Percentiles rank a stretch among this genome's conserved stretches.
phyloP scores from a whole-genome alignment of 2,113 vertebrate genomes.

The Calidris pygmaea region DNA sequence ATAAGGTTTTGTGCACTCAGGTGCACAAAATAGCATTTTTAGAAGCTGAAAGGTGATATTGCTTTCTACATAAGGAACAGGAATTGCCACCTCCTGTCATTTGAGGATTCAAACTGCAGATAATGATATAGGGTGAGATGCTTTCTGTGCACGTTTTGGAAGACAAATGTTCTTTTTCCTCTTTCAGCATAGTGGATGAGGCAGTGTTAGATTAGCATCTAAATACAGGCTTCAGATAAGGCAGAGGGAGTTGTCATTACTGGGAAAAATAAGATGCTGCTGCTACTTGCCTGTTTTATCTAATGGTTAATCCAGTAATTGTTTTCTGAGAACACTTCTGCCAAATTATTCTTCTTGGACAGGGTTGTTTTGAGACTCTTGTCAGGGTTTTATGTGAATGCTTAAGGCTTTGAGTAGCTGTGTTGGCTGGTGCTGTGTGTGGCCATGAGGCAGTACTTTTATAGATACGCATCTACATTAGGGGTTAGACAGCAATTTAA shows the following conservation, averaged over 20 bases:
- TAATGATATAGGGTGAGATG: background rate
- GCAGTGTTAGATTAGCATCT: background rate
- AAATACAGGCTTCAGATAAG: background rate
- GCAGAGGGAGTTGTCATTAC: background rate
- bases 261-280: background rate
- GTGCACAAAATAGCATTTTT: background rate
- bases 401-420: background rate
- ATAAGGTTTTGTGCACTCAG: rapidly evolving
- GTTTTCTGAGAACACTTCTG: background rate
- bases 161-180: background rate
- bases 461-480: background rate
- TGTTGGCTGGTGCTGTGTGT: background rate
- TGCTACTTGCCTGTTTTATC: background rate
- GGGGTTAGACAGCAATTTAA: background rate
- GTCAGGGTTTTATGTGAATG: background rate
- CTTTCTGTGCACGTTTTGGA: background rate
- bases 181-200: background rate
- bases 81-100: background rate
- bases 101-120: background rate
- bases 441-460: background rate
- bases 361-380: background rate
- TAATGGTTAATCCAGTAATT: background rate
- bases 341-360: background rate
- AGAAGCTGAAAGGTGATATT: background rate
- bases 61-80: background rate